Evolutionary conservation across 2,113 vertebrate genomes (phyloP).

Genomic region (Phrynosoma platyrhinos): DNA sequence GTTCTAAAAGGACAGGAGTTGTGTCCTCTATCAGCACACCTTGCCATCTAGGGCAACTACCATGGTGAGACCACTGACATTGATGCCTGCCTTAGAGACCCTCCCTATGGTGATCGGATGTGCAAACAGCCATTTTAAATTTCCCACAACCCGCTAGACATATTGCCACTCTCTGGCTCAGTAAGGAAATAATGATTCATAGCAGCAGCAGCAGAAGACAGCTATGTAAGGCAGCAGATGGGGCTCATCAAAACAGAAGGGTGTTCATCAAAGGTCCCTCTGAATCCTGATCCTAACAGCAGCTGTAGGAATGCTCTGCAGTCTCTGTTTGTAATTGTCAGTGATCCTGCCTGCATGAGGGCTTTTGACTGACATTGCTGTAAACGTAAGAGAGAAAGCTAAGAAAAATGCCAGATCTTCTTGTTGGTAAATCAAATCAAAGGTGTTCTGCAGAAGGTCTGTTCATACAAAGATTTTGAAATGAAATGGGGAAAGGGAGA

Average conservation of each 20-base stretch:
- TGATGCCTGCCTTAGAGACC: background rate
- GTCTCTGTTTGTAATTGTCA: background rate
- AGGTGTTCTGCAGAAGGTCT: background rate
- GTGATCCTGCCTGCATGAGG: background rate
- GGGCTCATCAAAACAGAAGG: background rate
- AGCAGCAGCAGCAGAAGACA: background rate
- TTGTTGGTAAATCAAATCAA: background rate
- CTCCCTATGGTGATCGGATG: background rate
- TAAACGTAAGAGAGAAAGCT: background rate
- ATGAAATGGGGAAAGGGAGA: background rate
- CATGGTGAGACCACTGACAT: background rate
- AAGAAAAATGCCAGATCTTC: background rate
- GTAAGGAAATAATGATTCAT: background rate
- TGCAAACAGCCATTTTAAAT: background rate
- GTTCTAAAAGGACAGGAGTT: too few species aligned
- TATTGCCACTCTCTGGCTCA: background rate
- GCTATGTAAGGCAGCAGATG: background rate
- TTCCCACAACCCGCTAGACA: background rate
- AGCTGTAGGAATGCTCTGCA: background rate
- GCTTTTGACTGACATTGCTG: background rate
- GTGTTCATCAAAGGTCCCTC: too few species aligned
- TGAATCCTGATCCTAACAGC: too few species aligned
- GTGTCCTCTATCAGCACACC: too few species aligned
- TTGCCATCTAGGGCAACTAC: background rate
- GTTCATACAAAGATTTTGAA: background rate